These are phyloP conservation scores for Papilio gigon DNA, from an alignment of 2,888 invertebrate species.

Conservation along the genomic window DNA sequence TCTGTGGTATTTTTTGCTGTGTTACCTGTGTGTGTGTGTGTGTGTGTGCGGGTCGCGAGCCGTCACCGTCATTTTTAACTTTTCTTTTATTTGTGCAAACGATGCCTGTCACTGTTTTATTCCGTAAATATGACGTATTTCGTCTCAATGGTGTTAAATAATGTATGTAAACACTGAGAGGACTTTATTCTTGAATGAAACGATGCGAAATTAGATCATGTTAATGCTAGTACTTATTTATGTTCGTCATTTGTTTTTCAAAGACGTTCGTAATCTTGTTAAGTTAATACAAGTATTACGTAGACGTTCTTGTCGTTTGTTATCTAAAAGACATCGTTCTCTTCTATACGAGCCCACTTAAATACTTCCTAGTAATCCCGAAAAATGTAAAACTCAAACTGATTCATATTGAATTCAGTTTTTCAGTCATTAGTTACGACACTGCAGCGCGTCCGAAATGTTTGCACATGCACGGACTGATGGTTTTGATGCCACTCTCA, in stretches of 20 bases:
- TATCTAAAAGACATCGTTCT: not conserved
- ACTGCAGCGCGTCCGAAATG: too few relatives aligned
- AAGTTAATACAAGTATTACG: not conserved
- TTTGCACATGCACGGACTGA: too few relatives aligned
- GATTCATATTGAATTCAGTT: too few relatives aligned
- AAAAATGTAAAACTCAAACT: not conserved
- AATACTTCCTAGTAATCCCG: not conserved
- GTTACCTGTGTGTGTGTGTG: too few relatives aligned
- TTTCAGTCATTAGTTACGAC: too few relatives aligned
- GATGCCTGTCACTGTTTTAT: not conserved
- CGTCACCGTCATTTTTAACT: not conserved
- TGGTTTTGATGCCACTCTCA: too few relatives aligned
- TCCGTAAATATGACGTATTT: not conserved
- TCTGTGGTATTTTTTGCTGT: conserved; percentile 20
- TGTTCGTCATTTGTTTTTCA: not conserved
- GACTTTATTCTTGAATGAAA: not conserved
- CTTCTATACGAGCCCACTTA: not conserved
- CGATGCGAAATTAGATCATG: not conserved
- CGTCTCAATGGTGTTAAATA: not conserved
- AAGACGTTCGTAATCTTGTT: conserved; percentile 8
- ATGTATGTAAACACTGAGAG: not conserved
- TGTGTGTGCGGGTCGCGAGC: too few relatives aligned
- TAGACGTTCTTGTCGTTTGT: not conserved
- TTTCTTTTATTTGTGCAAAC: not conserved
- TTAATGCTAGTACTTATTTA: not conserved